Evolutionary conservation across 2,888 invertebrate genomes (phyloP), one percentile per base, ranked within the genome.

Genomic region (Heteromyza rotundicornis): DNA sequence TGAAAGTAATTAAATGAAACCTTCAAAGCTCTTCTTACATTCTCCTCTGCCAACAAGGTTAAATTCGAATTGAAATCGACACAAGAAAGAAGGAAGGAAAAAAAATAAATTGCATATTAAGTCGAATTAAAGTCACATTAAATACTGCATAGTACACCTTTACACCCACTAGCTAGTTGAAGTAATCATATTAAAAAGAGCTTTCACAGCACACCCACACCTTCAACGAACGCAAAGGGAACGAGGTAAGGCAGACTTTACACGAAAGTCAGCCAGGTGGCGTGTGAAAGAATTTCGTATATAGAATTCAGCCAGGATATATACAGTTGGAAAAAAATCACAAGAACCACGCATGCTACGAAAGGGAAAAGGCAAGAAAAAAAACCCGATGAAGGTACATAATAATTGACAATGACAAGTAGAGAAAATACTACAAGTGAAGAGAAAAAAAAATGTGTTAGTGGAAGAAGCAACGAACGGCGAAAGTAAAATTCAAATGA

Each of bases 381-480:
- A 40, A 40, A 40, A 40, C 5, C 8, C 3, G n/a, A n/a, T 3
- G 40, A 40, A n/a, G 27, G n/a, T 23, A n/a, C 27, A 24, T 40
- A 47, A 52, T 57, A 60, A 60, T 60, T 60, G 56, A 44, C 57
- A 57, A 57, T 44, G 56, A 56, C 47, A 44, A 40, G 22, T 27
- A 54, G 20, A 51, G 14, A 56, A 7, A 17, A 22, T 40, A 32
- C n/a, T 44, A 60, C 47, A 17, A 36, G 23, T 8, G 3, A 32
- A 35, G 20, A 36, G 23, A 35, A n/a, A 10, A 12, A 51, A 40
- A 27, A 35, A 19, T 49, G 17, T 19, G 19, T 49, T 23, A 24
- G 23, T 1, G 32, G 12, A 32, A 12, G 10, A 17, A 35, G 49
- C 12, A 27, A 23, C 8, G 16, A 23, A 32, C 24, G 19, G 10